Evolutionary conservation across 2,797 vertebrate species (phyloP), one percentile per base, ranked within the genome.

Genomic region (Gallirallus australis): DNA sequence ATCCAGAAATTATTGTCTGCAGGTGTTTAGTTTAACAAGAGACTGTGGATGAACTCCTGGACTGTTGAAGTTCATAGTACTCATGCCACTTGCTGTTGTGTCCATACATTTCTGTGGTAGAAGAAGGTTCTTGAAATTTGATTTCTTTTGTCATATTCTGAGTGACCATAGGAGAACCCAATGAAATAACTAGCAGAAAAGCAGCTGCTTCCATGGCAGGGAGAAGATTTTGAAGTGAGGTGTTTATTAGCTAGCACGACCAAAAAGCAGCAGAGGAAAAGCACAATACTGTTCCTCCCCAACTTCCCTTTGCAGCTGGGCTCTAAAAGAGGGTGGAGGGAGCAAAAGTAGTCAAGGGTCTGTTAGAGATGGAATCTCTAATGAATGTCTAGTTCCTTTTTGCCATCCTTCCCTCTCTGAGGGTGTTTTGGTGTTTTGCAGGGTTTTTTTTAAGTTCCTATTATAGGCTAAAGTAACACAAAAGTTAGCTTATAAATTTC

Each of bases 401-500:
- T 7, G 1, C 1, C 35, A 70, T n/a, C 12, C 24, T 93, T 88
- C 15, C 6, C 8, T 90, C 69, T 79, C 50, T 35, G 66, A 86
- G 76, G 25, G 17, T 60, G 35, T 68, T 78, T 82, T 73, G n/a
- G 24, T 28, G 13, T 12, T 80, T 21, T 71, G 15, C 42, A 19
- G 42, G 50, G 0, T 2, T 5, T 81, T 82, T 50, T 48, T 35
- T 24, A 0, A 33, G 40, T 82, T 90, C 75, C 60, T 84, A 3
- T 50, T 42, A 40, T 57, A 78, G 19, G 31, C 73, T 82, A 90
- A 95, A 92, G 33, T 73, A 92, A 90, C 73, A 94, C 25, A 86
- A 60, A 94, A 88, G 57, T 82, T 82, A 82, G 12, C 47, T 79
- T 96, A 12, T 37, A 61, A 57, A 4, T 96, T 97, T 97, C 89